These are phyloP conservation scores for Plutella xylostella DNA, from an alignment of 2,888 invertebrate species.

Conservation along the genomic window DNA sequence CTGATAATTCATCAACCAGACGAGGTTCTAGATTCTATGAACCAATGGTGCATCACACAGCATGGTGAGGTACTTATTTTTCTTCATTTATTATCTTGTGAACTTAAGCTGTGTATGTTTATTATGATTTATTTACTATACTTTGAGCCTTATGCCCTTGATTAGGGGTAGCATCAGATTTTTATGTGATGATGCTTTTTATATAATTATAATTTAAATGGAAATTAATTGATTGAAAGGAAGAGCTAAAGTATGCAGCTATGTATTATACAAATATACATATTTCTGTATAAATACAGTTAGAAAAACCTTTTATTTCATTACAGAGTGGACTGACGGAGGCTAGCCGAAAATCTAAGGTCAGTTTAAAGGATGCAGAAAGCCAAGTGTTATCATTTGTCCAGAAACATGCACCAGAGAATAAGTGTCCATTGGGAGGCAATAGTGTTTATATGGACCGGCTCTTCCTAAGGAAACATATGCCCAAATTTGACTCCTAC, in stretches of 20 bases:
- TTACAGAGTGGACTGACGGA: conserved; percentile 83
- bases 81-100: no score
- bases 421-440: conserved; percentile 84
- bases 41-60: conserved; percentile 84
- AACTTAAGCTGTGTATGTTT: no score
- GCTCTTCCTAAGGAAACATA: conserved; percentile 82
- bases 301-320: neutral
- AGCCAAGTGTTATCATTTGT: conserved; percentile 78
- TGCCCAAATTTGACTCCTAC: conserved; percentile 82
- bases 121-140: no score
- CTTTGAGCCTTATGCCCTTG: no score
- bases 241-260: no score
- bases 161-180: no score
- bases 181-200: no score
- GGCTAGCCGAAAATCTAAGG: conserved; percentile 75
- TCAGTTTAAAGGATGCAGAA: conserved; percentile 78
- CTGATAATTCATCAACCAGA: conserved; percentile 84
- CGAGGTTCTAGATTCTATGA: conserved; percentile 79
- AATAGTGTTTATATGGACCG: conserved; percentile 91
- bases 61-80: conserved; percentile 76
- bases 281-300: no score
- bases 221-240: no score
- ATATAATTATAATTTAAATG: no score
- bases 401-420: conserved; percentile 61
- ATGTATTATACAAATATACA: no score